Percentiles rank a stretch among this genome's conserved stretches.
These are phyloP conservation scores for Manis crassicaudata DNA, from an alignment of 2,797 vertebrate species.

Conservation along the genomic window DNA sequence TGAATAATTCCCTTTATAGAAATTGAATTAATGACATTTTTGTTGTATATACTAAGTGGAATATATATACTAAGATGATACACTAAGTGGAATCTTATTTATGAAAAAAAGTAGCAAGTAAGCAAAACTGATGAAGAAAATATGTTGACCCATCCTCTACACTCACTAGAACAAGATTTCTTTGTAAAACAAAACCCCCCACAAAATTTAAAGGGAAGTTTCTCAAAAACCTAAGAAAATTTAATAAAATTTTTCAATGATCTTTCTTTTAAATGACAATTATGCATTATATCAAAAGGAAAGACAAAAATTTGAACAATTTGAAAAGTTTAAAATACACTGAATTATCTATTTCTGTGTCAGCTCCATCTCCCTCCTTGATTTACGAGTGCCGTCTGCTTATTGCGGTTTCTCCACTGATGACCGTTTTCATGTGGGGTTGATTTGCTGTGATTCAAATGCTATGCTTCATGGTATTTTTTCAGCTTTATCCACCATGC, in stretches of 20 bases:
- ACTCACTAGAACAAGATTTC: not conserved
- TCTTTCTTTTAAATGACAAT: not conserved
- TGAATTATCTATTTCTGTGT: not conserved
- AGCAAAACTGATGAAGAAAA: not conserved
- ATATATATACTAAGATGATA: not conserved
- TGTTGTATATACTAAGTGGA: not conserved
- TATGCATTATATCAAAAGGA: not conserved
- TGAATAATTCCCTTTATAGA: not conserved
- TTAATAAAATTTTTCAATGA: not conserved
- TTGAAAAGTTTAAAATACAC: not conserved
- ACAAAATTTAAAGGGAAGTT: not conserved
- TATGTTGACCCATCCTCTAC: not conserved
- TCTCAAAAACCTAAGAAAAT: not conserved
- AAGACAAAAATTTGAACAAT: not conserved
- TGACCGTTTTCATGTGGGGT: not conserved
- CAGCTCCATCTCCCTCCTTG: not conserved
- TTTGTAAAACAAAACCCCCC: not conserved
- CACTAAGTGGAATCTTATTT: not conserved
- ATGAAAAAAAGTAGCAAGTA: not conserved
- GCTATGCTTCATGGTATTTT: not conserved
- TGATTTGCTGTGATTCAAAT: not conserved
- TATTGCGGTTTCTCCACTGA: too few relatives aligned
- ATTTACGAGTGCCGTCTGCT: fast-evolving
- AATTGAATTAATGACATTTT: not conserved
- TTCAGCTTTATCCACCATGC: not conserved